These are phyloP conservation scores for Euura lappo DNA, from an alignment of 1,140 invertebrate genomes.

Conservation along the genomic window DNA sequence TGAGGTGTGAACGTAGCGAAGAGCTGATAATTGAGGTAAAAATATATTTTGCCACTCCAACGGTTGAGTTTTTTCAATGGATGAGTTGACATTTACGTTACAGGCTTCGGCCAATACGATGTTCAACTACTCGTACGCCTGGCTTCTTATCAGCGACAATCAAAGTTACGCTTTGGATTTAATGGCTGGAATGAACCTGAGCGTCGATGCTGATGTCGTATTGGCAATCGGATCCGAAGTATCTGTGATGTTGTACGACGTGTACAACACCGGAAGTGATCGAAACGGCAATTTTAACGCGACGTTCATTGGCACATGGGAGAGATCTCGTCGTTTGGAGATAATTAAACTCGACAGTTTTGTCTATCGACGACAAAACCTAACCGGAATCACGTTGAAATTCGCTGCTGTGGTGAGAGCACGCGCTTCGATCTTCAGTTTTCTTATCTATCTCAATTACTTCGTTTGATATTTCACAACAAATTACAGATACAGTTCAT, in stretches of 20 bases:
- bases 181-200: conserved; percentile 1
- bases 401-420: neutral
- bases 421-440: neutral
- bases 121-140: neutral
- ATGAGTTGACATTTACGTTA: neutral
- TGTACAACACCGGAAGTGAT: conserved; percentile 9
- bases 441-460: neutral
- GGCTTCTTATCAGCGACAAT: neutral
- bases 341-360: neutral
- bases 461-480: no score
- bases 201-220: conserved; percentile 10
- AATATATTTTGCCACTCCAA: neutral
- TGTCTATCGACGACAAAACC: neutral
- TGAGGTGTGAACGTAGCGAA: neutral
- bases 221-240: conserved; percentile 8
- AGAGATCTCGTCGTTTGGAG: neutral
- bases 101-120: neutral
- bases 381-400: neutral
- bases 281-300: neutral
- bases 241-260: conserved; percentile 4
- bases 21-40: neutral
- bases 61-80: neutral
- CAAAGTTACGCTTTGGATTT: neutral
- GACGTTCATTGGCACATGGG: neutral
- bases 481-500: neutral